A percentile compares a stretch with the other conserved stretches of the same genome.
These are phyloP conservation scores for Scaptomyza tumidula DNA, from an alignment of 2,888 invertebrate genomes.

Conservation along the genomic window DNA sequence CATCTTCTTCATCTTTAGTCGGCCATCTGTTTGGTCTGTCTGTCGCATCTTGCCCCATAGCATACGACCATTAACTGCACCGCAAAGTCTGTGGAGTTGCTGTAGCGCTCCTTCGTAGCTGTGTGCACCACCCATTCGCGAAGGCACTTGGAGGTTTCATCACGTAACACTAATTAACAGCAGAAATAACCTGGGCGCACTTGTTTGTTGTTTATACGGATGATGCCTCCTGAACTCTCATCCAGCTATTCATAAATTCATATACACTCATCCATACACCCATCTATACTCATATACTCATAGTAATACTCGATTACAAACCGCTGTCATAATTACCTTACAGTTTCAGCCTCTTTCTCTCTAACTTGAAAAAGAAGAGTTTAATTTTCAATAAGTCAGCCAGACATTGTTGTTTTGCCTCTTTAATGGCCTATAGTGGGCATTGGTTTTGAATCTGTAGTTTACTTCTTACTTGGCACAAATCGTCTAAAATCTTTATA, in stretches of 20 bases:
- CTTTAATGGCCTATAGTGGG: conserved; percentile 19
- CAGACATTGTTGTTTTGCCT: conserved; percentile 49
- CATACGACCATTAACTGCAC: conserved; percentile 48
- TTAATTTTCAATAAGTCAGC: conserved; percentile 74
- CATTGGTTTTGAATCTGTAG: background rate
- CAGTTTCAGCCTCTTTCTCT: conserved; percentile 48
- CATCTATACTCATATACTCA: conserved; percentile 11
- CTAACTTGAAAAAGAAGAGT: conserved; percentile 37
- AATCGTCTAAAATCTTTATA: conserved; percentile 47
- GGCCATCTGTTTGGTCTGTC: conserved; percentile 20
- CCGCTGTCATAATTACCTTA: conserved; percentile 78
- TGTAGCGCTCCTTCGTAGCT: conserved; percentile 22
- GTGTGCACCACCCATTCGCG: conserved; percentile 62
- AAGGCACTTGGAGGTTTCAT: conserved; percentile 61
- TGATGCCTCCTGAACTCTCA: conserved; percentile 48
- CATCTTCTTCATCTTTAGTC: conserved; percentile 8
- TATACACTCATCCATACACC: background rate
- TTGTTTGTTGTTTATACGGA: conserved; percentile 58
- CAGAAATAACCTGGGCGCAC: conserved; percentile 74
- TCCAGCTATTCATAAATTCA: conserved; percentile 31
- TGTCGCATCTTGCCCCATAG: conserved; percentile 12
- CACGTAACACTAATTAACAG: conserved; percentile 78
- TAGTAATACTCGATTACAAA: conserved; percentile 38
- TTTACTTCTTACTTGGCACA: conserved; percentile 23
- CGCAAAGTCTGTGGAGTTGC: conserved; percentile 30